phyloP scores from a whole-genome alignment of 2,888 invertebrate genomes.

The Alviniconcha strummeri region DNA sequence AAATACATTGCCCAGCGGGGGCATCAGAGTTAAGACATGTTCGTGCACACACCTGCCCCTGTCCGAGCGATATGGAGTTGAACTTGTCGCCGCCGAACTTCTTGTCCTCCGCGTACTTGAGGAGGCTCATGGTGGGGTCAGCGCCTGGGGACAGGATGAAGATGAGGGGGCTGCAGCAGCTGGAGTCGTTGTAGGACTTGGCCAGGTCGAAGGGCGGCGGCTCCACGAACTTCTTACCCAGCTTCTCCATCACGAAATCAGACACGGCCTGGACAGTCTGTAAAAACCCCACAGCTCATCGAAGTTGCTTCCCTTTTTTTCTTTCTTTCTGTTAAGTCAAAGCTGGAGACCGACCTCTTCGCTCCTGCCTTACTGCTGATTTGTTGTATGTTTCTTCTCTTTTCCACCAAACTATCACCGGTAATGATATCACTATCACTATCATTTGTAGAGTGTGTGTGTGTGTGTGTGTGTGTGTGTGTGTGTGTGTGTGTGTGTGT shows the following conservation, averaged over 20 bases:
- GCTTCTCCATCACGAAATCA: slow-evolving; percentile 77
- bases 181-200: slow-evolving; percentile 89
- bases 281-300: no score
- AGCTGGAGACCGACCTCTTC: background rate
- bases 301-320: no score
- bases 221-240: slow-evolving; percentile 88
- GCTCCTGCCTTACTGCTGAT: background rate
- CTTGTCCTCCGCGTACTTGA: slow-evolving; percentile 95
- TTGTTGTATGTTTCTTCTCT: no score
- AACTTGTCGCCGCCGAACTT: slow-evolving; percentile 74
- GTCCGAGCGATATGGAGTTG: slow-evolving; percentile 89
- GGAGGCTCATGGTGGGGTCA: slow-evolving; percentile 90
- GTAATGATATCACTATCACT: no score
- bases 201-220: slow-evolving; percentile 92
- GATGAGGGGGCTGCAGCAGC: slow-evolving; percentile 89
- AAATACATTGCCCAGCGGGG: no score
- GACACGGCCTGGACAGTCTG: slow-evolving; percentile 76
- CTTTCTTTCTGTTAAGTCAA: no score
- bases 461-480: background rate
- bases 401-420: no score
- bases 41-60: slow-evolving; percentile 89
- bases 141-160: slow-evolving; percentile 95
- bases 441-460: background rate
- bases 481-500: background rate
- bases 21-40: background rate